Base-by-base conservation (phyloP, 2,888 invertebrate species). In the Drosophila anomalipes region DNA sequence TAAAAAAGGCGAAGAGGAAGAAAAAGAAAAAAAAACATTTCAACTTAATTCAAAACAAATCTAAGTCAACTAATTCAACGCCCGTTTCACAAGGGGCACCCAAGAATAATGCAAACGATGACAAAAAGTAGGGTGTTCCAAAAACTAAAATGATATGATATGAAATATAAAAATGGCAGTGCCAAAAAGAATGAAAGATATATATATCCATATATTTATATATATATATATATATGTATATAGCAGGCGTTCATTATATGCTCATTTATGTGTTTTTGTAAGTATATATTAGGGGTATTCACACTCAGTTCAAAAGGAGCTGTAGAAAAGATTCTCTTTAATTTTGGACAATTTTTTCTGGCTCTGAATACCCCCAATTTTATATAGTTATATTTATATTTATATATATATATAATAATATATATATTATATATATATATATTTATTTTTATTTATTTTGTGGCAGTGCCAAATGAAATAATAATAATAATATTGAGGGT, bases 401-500 rank as follows among this genome's bases (percentile, higher is more conserved):
- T 22, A 39, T 35, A 37, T 57, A 54, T 30, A 47, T 26, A 22
- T 35, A 57, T 60, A 74, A 74, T 30, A 39, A 22, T 22, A 22
- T 22, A 22, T 22, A 22, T 22, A 22, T 22, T 54, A n/a, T 62
- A 41, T 49, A 44, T 64, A 32, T 54, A 49, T 41, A 69, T 69
- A 41, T 59, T 44, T 35, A 54, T 19, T 14, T 59, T 28, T 9
- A 7, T 22, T 14, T 26, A 16, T 39, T 52, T 51, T 53, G 58
- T 74, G 81, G 81, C 81, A 81, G 81, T 74, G 67, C 77, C 77
- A 80, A 71, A 74, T 44, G 47, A 81, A 63, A 74, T 63, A 66
- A 70, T 53, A 69, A 58, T 64, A 62, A 28, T 57, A 47, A 47
- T 56, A 35, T 53, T 32, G 30, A 22, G 66, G 54, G 75, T 63